Percentiles rank a stretch among this genome's conserved stretches.
These are phyloP conservation scores for Psophia crepitans DNA, from an alignment of 2,113 vertebrate genomes.

Conservation along the genomic window DNA sequence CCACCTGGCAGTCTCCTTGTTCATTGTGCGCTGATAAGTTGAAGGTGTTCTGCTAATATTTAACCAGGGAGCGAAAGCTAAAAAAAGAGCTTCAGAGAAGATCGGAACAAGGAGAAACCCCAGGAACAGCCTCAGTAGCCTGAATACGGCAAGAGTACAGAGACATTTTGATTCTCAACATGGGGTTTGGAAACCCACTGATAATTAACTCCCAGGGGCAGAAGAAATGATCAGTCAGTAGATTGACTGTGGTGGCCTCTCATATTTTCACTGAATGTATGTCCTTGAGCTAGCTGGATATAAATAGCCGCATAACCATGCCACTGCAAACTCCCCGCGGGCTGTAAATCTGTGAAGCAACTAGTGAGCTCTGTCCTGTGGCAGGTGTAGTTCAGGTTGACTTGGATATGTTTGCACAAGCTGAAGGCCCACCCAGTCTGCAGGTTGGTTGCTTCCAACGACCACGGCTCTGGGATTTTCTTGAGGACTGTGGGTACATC, in stretches of 20 bases:
- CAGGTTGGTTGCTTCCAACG: neutral
- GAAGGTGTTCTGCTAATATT: conserved; percentile 6
- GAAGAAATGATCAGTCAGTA: neutral
- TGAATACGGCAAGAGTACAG: neutral
- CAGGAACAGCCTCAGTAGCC: neutral
- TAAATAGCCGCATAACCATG: neutral
- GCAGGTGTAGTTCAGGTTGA: neutral
- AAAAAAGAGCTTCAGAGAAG: neutral
- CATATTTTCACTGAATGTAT: neutral
- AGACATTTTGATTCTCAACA: neutral
- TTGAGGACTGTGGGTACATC: fast-evolving
- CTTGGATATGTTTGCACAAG: neutral
- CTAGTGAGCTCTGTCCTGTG: neutral
- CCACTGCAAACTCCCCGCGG: fast-evolving
- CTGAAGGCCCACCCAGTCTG: neutral
- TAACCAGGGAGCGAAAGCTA: neutral
- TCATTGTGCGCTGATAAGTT: neutral
- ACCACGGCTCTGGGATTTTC: neutral
- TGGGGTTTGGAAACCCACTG: neutral
- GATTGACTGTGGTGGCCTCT: neutral
- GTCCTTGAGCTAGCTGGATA: neutral
- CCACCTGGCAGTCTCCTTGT: neutral
- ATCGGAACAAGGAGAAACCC: neutral
- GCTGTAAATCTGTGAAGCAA: neutral
- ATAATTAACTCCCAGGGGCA: neutral